Evolutionary conservation across 2,888 invertebrate species (phyloP), one percentile per base, ranked within the genome.

Genomic region (Melanophora roralis): DNA sequence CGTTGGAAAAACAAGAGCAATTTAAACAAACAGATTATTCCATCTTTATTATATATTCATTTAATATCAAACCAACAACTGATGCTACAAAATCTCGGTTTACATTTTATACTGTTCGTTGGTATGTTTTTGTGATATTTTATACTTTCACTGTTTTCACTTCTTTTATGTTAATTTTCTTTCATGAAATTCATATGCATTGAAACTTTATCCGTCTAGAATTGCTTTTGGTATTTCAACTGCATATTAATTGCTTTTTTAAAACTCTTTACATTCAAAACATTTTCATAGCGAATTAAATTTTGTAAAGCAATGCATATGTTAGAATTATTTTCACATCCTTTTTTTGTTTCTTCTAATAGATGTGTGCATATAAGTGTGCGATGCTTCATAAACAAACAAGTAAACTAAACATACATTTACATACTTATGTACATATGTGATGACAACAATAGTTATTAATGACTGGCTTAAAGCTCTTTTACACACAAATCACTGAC

Each of bases 1-100:
- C 34, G 49, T 49, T 62, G 8, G 49, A 34, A 49, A 53, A 57
- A 57, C 62, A 64, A 69, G 49, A 59, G 69, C 47, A 64, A 51
- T 45, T 32, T 11, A 68, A 57, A 62, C 45, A 43, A 23, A 36
- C 40, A 43, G 60, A 16, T 19, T 34, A 11, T 59, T 27, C 27
- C 27, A 27, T 27, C 4, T 27, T 5, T 27, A 6, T 27, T 27
- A 6, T 27, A 27, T 27, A 27, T 59, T 60, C 34, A 47, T 9
- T 55, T 49, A 12, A 3, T 55, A 40, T 5, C 19, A n/a, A n/a
- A n/a, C n/a, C n/a, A 51, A 49, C 38, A 19, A 32, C 8, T 32
- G 19, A 27, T 59, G 36, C 36, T 47, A 38, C 12, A 9, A 51
- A 21, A 19, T 49, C 7, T 27, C 3, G 27, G 6, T 27, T 27